These are phyloP conservation scores for Xenopus borealis DNA, from an alignment of 2,113 vertebrate genomes.

Conservation along the genomic window DNA sequence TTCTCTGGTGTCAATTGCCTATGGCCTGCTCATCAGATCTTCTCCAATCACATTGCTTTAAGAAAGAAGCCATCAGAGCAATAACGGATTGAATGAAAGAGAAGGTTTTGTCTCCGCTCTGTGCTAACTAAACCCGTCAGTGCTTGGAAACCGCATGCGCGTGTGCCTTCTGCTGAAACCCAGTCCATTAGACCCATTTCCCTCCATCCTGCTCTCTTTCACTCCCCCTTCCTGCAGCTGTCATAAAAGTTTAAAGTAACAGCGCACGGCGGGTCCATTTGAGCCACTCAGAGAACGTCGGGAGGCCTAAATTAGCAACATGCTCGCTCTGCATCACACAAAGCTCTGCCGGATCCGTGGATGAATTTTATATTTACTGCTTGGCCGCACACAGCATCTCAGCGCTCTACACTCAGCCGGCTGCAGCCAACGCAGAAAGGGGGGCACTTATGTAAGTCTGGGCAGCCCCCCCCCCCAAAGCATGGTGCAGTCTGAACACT, in stretches of 20 bases:
- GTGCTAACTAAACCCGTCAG: not conserved
- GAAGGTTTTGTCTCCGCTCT: not conserved
- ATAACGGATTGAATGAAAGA: not conserved
- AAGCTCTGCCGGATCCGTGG: slow-evolving; percentile 4
- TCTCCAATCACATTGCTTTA: too few relatives aligned
- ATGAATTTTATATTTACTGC: slow-evolving; percentile 22
- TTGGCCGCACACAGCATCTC: slow-evolving; percentile 10
- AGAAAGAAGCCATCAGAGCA: too few relatives aligned
- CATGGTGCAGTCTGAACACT: too few relatives aligned
- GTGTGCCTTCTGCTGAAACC: not conserved
- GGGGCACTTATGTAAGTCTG: not conserved
- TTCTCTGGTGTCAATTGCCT: too few relatives aligned
- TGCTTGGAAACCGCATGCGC: not conserved
- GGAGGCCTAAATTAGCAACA: slow-evolving; percentile 34
- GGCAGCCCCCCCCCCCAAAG: too few relatives aligned
- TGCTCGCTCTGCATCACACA: slow-evolving; percentile 10
- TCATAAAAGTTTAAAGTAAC: slow-evolving; percentile 34
- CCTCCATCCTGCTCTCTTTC: slow-evolving; percentile 1
- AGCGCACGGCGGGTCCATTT: slow-evolving; percentile 14
- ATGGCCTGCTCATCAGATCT: too few relatives aligned
- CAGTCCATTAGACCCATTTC: slow-evolving; percentile 18
- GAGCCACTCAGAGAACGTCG: not conserved
- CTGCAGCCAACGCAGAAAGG: not conserved
- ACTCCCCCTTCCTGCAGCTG: slow-evolving; percentile 5
- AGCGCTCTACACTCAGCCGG: not conserved